Conservation (phyloP, 2,888 invertebrate species). For the Thumatha senex region DNA sequence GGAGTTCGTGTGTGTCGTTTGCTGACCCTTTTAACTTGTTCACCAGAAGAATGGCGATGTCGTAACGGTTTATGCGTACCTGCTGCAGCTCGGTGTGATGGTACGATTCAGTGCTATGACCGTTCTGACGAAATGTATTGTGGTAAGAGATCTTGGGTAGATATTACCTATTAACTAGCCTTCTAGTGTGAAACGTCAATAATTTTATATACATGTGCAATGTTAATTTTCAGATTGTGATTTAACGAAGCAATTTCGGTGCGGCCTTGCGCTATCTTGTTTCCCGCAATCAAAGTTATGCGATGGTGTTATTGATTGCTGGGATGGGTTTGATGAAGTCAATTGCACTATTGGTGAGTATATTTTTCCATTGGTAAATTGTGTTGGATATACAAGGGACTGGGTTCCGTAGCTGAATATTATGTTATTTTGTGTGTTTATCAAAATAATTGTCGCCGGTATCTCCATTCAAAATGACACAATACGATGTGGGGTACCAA, state of each 20-base stretch:
- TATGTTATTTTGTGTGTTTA: too few relatives aligned
- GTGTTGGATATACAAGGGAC: too few relatives aligned
- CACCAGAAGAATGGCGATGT: conserved; percentile 87
- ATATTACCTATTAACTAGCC: conserved; percentile 5
- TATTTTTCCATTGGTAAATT: background rate
- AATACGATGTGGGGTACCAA: too few relatives aligned
- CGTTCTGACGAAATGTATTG: conserved; percentile 89
- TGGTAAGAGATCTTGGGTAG: conserved; percentile 72
- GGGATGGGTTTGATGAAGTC: conserved; percentile 90
- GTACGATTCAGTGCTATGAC: conserved; percentile 89
- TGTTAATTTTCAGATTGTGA: conserved; percentile 84
- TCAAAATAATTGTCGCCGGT: too few relatives aligned
- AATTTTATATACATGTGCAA: background rate
- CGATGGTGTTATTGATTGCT: conserved; percentile 89
- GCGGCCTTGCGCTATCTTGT: conserved; percentile 89
- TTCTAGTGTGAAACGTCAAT: background rate
- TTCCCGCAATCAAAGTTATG: conserved; percentile 87
- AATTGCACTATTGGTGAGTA: conserved; percentile 86
- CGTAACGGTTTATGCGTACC: conserved; percentile 88
- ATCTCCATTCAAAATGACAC: too few relatives aligned
- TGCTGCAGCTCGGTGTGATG: conserved; percentile 86
- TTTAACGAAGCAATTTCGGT: conserved; percentile 87
- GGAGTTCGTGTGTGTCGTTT: conserved; percentile 83
- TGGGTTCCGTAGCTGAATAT: background rate
- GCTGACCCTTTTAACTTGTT: conserved; percentile 83